Evolutionary conservation across 2,888 invertebrate species (phyloP).

Genomic region (Crepidodera aurea): DNA sequence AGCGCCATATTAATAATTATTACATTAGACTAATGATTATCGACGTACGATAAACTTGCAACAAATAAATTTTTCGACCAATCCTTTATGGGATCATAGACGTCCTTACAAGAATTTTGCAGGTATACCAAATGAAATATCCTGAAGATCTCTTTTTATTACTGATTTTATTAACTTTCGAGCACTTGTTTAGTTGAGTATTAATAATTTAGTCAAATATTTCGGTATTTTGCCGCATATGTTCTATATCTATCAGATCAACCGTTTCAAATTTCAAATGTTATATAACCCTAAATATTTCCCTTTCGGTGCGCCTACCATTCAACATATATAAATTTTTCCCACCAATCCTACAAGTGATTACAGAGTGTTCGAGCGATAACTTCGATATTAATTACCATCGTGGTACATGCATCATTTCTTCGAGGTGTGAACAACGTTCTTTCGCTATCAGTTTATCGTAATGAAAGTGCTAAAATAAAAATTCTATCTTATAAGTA

Average conservation of each 20-base stretch:
- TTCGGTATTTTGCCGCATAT: too few species aligned
- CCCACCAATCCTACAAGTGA: conserved; percentile 22
- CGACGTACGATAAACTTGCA: neutral
- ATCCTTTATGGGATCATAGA: neutral
- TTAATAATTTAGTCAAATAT: too few species aligned
- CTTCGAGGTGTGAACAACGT: conserved; percentile 29
- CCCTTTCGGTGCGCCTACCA: neutral
- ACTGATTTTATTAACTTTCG: too few species aligned
- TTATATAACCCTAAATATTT: too few species aligned
- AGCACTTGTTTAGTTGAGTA: too few species aligned
- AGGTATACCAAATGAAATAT: too few species aligned
- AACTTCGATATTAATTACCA: conserved; percentile 27
- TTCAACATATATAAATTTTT: conserved; percentile 22
- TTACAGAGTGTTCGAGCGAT: conserved; percentile 20
- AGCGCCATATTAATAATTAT: neutral
- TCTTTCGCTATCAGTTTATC: conserved; percentile 25
- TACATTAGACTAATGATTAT: neutral
- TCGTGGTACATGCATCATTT: conserved; percentile 31
- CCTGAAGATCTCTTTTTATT: too few species aligned
- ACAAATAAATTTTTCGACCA: neutral
- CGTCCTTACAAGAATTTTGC: neutral
- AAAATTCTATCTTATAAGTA: conserved; percentile 15
- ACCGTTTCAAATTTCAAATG: too few species aligned
- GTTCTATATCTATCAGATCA: too few species aligned
- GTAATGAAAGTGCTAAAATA: conserved; percentile 22